These are phyloP conservation scores for Athalia cordata DNA, from an alignment of 2,888 invertebrate species.

Conservation along the genomic window DNA sequence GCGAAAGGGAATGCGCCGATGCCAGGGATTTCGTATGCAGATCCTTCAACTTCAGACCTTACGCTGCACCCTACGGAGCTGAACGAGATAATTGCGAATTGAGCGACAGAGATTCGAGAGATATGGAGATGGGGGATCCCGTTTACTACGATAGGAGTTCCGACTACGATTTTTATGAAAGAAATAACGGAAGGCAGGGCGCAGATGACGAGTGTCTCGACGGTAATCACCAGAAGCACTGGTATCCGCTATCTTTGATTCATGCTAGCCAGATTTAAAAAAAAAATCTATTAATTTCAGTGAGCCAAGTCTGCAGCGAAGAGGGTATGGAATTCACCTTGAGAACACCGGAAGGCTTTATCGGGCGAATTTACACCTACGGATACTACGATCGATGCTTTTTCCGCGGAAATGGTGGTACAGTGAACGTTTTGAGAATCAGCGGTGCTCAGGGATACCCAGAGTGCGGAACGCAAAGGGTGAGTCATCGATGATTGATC, in stretches of 20 bases:
- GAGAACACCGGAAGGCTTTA: slow-evolving; percentile 90
- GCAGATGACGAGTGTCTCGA: slow-evolving; percentile 88
- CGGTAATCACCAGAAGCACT: slow-evolving; percentile 78
- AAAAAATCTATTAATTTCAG: slow-evolving; percentile 73
- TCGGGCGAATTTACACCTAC: slow-evolving; percentile 93
- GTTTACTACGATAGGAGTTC: slow-evolving; percentile 88
- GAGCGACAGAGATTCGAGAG: slow-evolving; percentile 89
- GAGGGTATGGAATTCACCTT: slow-evolving; percentile 96
- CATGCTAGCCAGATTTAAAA: neutral
- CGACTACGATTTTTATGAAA: slow-evolving; percentile 90
- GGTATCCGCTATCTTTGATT: neutral
- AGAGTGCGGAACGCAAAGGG: slow-evolving; percentile 92
- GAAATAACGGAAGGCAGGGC: slow-evolving; percentile 83
- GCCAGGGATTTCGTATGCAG: slow-evolving; percentile 89
- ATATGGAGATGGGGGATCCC: slow-evolving; percentile 89
- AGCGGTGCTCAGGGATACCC: slow-evolving; percentile 95
- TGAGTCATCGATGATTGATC: slow-evolving; percentile 63
- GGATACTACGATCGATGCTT: slow-evolving; percentile 93
- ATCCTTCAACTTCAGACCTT: slow-evolving; percentile 89
- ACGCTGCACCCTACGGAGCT: slow-evolving; percentile 78
- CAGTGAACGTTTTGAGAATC: slow-evolving; percentile 87
- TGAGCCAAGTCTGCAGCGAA: slow-evolving; percentile 93
- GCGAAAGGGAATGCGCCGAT: slow-evolving; percentile 90
- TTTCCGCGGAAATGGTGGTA: slow-evolving; percentile 92
- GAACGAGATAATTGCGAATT: slow-evolving; percentile 92